Conservation (phyloP, 2,888 invertebrate species). For the Lissocephala sabroskyi region DNA sequence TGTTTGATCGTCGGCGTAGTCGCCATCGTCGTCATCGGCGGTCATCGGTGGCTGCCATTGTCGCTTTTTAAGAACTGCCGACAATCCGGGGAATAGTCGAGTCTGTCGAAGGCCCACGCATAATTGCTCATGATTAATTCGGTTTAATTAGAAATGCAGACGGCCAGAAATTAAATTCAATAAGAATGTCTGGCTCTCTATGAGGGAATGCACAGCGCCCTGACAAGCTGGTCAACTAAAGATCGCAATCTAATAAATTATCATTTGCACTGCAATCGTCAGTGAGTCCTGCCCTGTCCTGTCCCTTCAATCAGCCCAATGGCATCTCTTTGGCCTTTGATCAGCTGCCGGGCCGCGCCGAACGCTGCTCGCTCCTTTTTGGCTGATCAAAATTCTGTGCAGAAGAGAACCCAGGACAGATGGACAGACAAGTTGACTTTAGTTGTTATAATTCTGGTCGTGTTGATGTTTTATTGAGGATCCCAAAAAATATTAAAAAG, state of each 20-base stretch:
- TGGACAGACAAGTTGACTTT: conserved; percentile 53
- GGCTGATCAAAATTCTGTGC: conserved; percentile 59
- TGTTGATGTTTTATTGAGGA: conserved; percentile 63
- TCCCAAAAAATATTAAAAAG: not conserved
- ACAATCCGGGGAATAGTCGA: conserved; percentile 22
- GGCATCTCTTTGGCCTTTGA: conserved; percentile 52
- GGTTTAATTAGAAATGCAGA: conserved; percentile 65
- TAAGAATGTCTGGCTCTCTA: conserved; percentile 36
- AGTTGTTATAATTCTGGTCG: conserved; percentile 63
- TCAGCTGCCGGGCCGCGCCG: conserved; percentile 44
- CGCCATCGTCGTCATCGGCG: conserved; percentile 24
- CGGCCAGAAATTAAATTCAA: conserved; percentile 56
- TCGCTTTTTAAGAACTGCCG: conserved; percentile 50
- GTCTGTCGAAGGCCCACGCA: conserved; percentile 38
- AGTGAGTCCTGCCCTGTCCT: conserved; percentile 10
- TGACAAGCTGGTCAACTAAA: conserved; percentile 20
- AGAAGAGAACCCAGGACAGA: conserved; percentile 18
- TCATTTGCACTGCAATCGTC: conserved; percentile 65
- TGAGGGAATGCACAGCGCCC: conserved; percentile 5
- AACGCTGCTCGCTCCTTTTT: conserved; percentile 29
- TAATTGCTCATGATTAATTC: conserved; percentile 64
- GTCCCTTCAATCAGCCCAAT: conserved; percentile 43
- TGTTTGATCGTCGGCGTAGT: conserved; percentile 55
- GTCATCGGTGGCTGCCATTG: conserved; percentile 17
- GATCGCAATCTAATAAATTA: conserved; percentile 64